Evolutionary conservation across 2,797 vertebrate species (phyloP).

Genomic region (Buceros bicornis): DNA sequence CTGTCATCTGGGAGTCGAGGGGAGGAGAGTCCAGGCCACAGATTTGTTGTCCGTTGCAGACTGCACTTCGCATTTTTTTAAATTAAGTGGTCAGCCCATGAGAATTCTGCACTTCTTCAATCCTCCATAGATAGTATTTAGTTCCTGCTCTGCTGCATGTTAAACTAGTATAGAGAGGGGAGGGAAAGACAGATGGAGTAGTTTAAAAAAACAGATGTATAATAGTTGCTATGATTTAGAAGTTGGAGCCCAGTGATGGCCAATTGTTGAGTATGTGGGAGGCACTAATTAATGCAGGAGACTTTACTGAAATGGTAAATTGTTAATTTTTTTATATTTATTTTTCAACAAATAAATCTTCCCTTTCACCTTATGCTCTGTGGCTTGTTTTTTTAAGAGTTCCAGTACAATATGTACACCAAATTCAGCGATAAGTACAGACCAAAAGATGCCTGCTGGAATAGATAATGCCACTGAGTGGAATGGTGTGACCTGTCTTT

Average conservation of each 20-base stretch:
- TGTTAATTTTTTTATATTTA: slow-evolving; percentile 65
- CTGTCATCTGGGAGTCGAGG: not conserved
- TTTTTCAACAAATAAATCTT: slow-evolving; percentile 73
- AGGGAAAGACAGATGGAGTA: not conserved
- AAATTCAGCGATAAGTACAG: not conserved
- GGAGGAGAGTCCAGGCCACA: not conserved
- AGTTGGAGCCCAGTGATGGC: not conserved
- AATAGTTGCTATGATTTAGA: not conserved
- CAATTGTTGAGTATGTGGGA: not conserved
- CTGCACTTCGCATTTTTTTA: not conserved
- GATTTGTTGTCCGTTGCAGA: not conserved
- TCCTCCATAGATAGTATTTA: not conserved
- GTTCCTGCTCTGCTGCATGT: not conserved
- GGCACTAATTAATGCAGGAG: not conserved
- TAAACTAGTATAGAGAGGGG: not conserved
- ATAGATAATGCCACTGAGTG: not conserved
- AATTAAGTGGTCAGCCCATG: not conserved
- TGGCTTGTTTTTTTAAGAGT: slow-evolving; percentile 40
- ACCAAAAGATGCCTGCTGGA: not conserved
- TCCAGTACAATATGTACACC: not conserved
- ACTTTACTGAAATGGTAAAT: not conserved
- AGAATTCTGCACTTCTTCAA: not conserved
- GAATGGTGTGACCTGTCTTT: not conserved
- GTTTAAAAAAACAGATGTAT: not conserved
- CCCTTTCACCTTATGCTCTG: slow-evolving; percentile 37